Evolutionary conservation across 2,113 vertebrate genomes (phyloP), one percentile per base, ranked within the genome.

Genomic region (Pachypanchax playfairii): DNA sequence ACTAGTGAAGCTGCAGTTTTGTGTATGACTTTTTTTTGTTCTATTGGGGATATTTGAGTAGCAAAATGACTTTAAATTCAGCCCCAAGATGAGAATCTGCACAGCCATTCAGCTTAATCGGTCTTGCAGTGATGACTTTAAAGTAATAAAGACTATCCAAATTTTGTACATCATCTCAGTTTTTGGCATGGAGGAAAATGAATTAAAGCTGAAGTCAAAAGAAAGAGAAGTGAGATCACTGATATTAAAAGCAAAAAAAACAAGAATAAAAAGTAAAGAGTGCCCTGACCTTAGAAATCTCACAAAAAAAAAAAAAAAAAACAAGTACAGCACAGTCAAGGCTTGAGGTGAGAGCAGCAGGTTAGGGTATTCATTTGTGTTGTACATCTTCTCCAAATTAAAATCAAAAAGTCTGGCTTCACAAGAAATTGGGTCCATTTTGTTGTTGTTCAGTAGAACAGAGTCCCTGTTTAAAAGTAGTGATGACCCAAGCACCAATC

Each of bases 401-500:
- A n/a, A n/a, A n/a, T n/a, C n/a, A n/a, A n/a, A n/a, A n/a, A 28
- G 47, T 13, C 58, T 28, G 66, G 58, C 48, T 65, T 76, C 20
- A 24, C 25, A 28, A 60, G 47, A 67, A 82, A 87, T 83, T 86
- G 77, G 29, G 79, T 63, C 70, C 35, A 82, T 83, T 85, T 76
- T 50, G 73, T 46, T 59, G 79, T 53, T 62, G 58, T 70, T 86
- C 72, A 81, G 73, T 44, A 25, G 57, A 75, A 82, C 53, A 43
- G 51, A 62, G 56, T 65, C 52, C 31, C 21, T 50, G 67, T 75
- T 84, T 73, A 64, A 68, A 74, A 86, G 79, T 56, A 66, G 64
- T 78, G 83, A 84, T 69, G 67, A 75, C 70, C 68, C 50, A 41
- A 17, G 70, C 74, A 71, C 80, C 84, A 88, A 84, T 87, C 81